Evolutionary conservation across 2,113 vertebrate species (phyloP).

Genomic region (Calidris pygmaea): DNA sequence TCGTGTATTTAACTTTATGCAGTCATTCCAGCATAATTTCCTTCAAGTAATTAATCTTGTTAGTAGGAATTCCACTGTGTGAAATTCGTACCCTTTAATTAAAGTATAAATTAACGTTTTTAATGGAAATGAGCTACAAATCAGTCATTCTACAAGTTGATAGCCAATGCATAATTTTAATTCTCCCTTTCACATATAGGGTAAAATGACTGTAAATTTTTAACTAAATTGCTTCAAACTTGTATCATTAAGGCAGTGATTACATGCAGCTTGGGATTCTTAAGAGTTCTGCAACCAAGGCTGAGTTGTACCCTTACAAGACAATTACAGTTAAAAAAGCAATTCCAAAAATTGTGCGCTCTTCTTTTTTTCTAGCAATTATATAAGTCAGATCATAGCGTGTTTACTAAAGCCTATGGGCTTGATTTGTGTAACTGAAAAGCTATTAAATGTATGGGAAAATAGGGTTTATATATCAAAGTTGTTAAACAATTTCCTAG

Average conservation of each 20-base stretch:
- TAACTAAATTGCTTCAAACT: neutral
- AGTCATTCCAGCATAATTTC: neutral
- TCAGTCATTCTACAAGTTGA: neutral
- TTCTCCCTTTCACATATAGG: neutral
- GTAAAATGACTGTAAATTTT: slow-evolving; percentile 2
- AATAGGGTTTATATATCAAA: neutral
- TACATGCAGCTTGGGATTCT: neutral
- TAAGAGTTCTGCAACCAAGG: neutral
- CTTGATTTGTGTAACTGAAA: neutral
- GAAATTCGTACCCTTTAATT: neutral
- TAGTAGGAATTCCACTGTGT: neutral
- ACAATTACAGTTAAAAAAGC: neutral
- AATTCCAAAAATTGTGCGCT: neutral
- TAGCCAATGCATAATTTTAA: neutral
- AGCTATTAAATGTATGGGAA: neutral
- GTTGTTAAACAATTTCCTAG: neutral
- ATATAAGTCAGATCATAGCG: neutral
- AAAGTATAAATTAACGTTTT: slow-evolving; percentile 4
- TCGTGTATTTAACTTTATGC: neutral
- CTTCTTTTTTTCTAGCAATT: neutral
- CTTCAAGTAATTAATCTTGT: neutral
- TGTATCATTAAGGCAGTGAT: neutral
- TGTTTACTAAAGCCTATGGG: neutral
- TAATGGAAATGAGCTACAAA: neutral
- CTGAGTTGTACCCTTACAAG: neutral